Evolutionary conservation across 2,113 vertebrate genomes (phyloP).

Genomic region (Raja brachyura): DNA sequence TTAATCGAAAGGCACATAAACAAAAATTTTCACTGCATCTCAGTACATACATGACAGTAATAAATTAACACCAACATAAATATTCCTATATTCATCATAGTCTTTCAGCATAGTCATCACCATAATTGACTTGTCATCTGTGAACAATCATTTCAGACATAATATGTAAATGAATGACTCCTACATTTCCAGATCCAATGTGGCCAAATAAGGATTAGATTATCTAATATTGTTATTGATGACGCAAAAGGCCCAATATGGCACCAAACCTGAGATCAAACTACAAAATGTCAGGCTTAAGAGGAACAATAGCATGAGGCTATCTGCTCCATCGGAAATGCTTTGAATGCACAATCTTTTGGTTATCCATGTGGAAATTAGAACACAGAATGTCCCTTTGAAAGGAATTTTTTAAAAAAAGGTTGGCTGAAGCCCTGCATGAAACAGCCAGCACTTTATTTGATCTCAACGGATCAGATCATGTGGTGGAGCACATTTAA

Average conservation of each 20-base stretch:
- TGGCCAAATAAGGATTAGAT: too few relatives aligned
- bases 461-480: neutral
- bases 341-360: neutral
- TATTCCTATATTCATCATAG: neutral
- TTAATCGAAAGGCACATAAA: too few relatives aligned
- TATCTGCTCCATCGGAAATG: neutral
- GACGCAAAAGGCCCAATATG: neutral
- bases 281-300: neutral
- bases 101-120: neutral
- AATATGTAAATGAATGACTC: neutral
- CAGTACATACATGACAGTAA: too few relatives aligned
- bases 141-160: neutral
- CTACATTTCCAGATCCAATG: neutral
- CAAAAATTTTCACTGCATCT: too few relatives aligned
- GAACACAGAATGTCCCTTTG: neutral
- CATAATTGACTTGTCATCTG: neutral
- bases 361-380: neutral
- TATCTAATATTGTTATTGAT: neutral
- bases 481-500: neutral
- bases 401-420: neutral
- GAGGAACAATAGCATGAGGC: neutral
- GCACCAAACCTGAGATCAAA: neutral
- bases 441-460: neutral
- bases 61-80: neutral
- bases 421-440: neutral